Percentiles rank a stretch among this genome's conserved stretches.
phyloP scores from a whole-genome alignment of 2,113 vertebrate genomes.

The Pseudonaja textilis region DNA sequence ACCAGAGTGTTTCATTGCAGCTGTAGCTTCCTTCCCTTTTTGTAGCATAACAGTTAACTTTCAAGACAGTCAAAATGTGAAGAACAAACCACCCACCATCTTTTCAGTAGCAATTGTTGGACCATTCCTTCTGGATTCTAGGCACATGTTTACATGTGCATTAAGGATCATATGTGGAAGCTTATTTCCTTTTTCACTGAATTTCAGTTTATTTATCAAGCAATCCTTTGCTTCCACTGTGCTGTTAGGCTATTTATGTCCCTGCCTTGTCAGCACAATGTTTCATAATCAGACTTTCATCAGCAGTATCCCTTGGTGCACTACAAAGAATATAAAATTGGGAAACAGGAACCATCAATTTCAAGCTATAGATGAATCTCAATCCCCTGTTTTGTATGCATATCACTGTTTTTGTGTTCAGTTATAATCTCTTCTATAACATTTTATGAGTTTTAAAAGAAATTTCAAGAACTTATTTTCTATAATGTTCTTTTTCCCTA shows the following conservation, averaged over 20 bases:
- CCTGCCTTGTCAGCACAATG: not conserved
- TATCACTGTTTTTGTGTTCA: not conserved
- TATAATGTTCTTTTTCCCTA: not conserved
- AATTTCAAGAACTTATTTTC: not conserved
- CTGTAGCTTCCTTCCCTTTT: slow-evolving; percentile 6
- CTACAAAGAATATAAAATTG: not conserved
- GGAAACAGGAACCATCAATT: not conserved
- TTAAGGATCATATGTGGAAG: not conserved
- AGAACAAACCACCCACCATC: not conserved
- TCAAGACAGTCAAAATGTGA: not conserved
- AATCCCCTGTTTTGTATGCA: not conserved
- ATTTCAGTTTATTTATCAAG: not conserved
- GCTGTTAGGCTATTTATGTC: not conserved
- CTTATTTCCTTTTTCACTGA: not conserved
- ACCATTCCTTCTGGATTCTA: not conserved
- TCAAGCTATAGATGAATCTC: not conserved
- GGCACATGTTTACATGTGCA: not conserved
- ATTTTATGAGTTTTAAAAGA: not conserved
- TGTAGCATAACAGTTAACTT: not conserved
- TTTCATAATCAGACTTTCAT: not conserved
- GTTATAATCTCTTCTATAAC: not conserved
- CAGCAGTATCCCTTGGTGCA: not conserved
- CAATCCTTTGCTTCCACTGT: not conserved
- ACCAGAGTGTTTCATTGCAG: not conserved
- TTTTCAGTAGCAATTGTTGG: not conserved